Evolutionary conservation across 2,113 vertebrate species (phyloP), one percentile per base, ranked within the genome.

Genomic region (Calyptommatus sinebrachiatus): DNA sequence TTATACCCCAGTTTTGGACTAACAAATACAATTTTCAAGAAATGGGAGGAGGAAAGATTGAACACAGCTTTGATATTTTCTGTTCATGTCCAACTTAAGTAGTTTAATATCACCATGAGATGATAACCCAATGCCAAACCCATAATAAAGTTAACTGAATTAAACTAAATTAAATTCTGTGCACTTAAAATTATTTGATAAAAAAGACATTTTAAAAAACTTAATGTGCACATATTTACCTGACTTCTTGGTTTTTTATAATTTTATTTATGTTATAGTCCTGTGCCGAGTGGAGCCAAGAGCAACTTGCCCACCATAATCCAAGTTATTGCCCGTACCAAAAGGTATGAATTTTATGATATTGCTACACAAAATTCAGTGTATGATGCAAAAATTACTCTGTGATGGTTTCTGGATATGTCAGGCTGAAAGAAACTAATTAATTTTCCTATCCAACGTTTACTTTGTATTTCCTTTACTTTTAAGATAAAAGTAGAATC

Each of bases 21-120:
- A 67, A 6, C 78, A 69, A 78, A 80, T 66, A 31, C 0, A 0
- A 8, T 83, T 57, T 45, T 78, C 29, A 41, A 73, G 77, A 26
- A 3, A 57, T 57, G 53, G 5, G 84, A 78, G 78, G 26, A 78
- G 53, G 79, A 81, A 57, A 75, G 87, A 24, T 46, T 24, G 24
- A 62, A 26, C 7, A 9, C 6, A 75, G 79, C 12, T 26, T 26
- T 57, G 26, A 69, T 46, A 68, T 63, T 72, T 70, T 70, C 50
- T 46, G 53, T 35, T 61, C 35, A 75, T 60, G 72, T 69, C 63
- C 31, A 1, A 24, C 7, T 84, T 85, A 61, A 77, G 57, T 83
- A 83, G 73, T n/a, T 26, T 82, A 61, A 48, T 78, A 35, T 67
- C 28, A 88, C 48, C 24, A 71, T 12, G 41, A 8, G 53, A 46